Evolutionary conservation across 2,888 invertebrate genomes (phyloP), one percentile per base, ranked within the genome.

Genomic region (Petrolisthes manimaculis): DNA sequence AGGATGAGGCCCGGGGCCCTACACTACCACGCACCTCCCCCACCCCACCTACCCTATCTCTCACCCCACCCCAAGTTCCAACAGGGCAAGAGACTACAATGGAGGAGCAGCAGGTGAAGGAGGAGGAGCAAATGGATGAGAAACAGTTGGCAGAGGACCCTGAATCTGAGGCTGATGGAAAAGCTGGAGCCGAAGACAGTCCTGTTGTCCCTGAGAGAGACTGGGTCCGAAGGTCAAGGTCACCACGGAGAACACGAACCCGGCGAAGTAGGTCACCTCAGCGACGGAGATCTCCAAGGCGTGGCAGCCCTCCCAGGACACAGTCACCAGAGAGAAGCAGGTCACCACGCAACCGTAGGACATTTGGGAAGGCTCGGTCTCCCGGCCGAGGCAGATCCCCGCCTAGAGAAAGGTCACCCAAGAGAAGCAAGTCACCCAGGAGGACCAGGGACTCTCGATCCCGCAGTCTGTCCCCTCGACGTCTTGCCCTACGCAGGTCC

Each of bases 271-370:
- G 74, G 21, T 88, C 88, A 51, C 74, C 84, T 51, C 84, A 81
- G 12, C 55, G 21, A 51, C 55, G 61, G 14, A 78, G 79, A 74
- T 79, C 86, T 21, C 83, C 83, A 55, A 77, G 78, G 53, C 67
- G 53, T 18, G 18, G 81, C 51, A 37, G 67, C 3, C 67, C 81
- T 2, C 69, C 69, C 69, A 86, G 69, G 56, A 79, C 37, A 12
- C 84, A 71, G 53, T 88, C 88, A 5, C 86, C 86, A 14, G 80
- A 86, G 53, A 86, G 79, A 86, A 37, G 55, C 4, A 80, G 80
- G n/a, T 75, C 80, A 37, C 56, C 81, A 24, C n/a, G 56, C 5
- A 81, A 81, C 9, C 74, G 74, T 18, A 81, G 86, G 37, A 80
- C 54, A 3, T 51, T 37, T 6, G 18, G 37, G 8, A 71, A 53